These are phyloP conservation scores for Podarcis muralis DNA, from an alignment of 2,113 vertebrate species.

Conservation along the genomic window DNA sequence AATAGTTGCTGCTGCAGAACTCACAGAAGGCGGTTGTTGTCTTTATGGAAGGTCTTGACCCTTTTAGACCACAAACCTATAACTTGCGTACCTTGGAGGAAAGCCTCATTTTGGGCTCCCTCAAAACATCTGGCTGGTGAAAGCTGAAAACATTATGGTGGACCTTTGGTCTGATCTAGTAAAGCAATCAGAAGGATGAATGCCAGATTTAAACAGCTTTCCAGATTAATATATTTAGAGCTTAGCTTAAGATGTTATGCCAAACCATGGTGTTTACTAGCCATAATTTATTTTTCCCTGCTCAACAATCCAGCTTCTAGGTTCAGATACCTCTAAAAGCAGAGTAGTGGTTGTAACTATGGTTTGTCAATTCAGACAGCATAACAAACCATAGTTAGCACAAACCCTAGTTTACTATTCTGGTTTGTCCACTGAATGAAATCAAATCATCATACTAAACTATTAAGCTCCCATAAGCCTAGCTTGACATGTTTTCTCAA, in stretches of 20 bases:
- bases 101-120: too few relatives aligned
- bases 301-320: background rate
- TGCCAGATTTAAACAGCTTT: background rate
- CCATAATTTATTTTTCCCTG: background rate
- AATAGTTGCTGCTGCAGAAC: background rate
- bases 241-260: background rate
- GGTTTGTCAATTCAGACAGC: too few relatives aligned
- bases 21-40: background rate
- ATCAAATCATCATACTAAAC: background rate
- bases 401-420: background rate
- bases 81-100: too few relatives aligned
- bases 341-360: background rate
- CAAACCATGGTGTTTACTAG: background rate
- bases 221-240: background rate
- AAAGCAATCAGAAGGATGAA: background rate
- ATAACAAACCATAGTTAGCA: too few relatives aligned
- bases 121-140: background rate
- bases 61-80: too few relatives aligned
- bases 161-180: background rate
- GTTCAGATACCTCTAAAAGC: background rate
- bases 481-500: background rate
- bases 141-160: background rate
- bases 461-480: background rate
- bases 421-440: background rate
- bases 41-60: background rate